phyloP scores from a whole-genome alignment of 1,140 invertebrate species.

The Pararge aegeria region DNA sequence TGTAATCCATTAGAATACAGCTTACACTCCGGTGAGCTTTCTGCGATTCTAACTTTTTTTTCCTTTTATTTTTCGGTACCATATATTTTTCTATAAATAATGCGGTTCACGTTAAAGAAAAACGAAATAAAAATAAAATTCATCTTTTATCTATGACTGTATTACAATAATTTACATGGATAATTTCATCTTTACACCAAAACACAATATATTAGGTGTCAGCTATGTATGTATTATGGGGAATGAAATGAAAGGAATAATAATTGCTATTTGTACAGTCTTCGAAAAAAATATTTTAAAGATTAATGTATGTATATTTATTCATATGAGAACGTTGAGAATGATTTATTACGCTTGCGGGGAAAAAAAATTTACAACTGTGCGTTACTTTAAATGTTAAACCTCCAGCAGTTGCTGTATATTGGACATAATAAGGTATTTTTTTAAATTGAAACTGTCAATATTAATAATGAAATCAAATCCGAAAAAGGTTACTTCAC shows the following conservation, averaged over 20 bases:
- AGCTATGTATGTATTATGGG: neutral
- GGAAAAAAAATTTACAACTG: slow-evolving; percentile 4
- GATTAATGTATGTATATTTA: slow-evolving; percentile 8
- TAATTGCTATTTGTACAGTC: slow-evolving; percentile 9
- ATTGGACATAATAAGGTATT: neutral
- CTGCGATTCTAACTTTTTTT: too few species aligned
- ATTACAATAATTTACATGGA: too few species aligned
- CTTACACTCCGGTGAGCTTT: too few species aligned
- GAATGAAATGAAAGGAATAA: neutral
- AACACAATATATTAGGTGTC: too few species aligned
- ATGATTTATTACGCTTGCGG: neutral
- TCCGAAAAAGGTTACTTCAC: neutral
- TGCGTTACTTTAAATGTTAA: slow-evolving; percentile 5
- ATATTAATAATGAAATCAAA: slow-evolving; percentile 11
- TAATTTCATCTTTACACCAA: too few species aligned
- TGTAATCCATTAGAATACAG: too few species aligned
- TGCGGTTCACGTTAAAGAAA: too few species aligned
- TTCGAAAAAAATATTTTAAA: slow-evolving; percentile 6
- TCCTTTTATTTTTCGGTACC: too few species aligned
- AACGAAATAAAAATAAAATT: too few species aligned
- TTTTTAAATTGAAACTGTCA: slow-evolving; percentile 3
- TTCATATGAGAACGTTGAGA: neutral
- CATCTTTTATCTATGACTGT: too few species aligned
- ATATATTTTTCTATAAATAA: too few species aligned
- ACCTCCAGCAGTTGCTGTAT: neutral